These are phyloP conservation scores for Meteorus cinctellus DNA, from an alignment of 2,888 invertebrate genomes.

Conservation along the genomic window DNA sequence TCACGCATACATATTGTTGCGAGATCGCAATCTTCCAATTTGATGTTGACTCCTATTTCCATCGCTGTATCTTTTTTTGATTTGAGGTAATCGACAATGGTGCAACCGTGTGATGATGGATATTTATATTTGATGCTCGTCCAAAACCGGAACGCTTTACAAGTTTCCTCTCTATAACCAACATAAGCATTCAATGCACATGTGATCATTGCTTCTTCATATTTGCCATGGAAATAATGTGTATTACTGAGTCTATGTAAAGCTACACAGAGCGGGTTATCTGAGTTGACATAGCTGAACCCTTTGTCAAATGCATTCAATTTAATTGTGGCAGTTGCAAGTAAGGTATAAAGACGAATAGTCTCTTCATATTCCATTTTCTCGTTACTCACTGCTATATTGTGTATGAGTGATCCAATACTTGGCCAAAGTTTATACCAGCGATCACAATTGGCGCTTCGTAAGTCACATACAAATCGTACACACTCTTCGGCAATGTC, in stretches of 20 bases:
- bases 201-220: constrained; percentile 60
- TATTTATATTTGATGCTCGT: constrained; percentile 59
- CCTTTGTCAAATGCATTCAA: constrained; percentile 55
- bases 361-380: constrained; percentile 54
- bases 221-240: constrained; percentile 55
- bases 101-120: constrained; percentile 30
- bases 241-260: constrained; percentile 58
- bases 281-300: constrained; percentile 46
- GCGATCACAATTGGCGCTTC: constrained; percentile 53
- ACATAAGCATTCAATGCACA: constrained; percentile 62
- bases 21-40: constrained; percentile 58
- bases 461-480: constrained; percentile 50
- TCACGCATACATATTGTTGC: constrained; percentile 60
- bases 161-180: constrained; percentile 54
- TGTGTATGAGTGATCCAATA: constrained; percentile 59
- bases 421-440: constrained; percentile 60
- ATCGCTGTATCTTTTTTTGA: constrained; percentile 50
- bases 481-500: constrained; percentile 52
- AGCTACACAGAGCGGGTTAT: constrained; percentile 48
- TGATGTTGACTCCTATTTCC: constrained; percentile 55
- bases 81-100: constrained; percentile 59
- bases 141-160: constrained; percentile 66
- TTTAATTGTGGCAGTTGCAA: constrained; percentile 54
- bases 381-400: constrained; percentile 56
- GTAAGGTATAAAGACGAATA: constrained; percentile 51